phyloP scores from a whole-genome alignment of 92 coral and sea anemone genomes.

The Umimayanthus kanabou region DNA sequence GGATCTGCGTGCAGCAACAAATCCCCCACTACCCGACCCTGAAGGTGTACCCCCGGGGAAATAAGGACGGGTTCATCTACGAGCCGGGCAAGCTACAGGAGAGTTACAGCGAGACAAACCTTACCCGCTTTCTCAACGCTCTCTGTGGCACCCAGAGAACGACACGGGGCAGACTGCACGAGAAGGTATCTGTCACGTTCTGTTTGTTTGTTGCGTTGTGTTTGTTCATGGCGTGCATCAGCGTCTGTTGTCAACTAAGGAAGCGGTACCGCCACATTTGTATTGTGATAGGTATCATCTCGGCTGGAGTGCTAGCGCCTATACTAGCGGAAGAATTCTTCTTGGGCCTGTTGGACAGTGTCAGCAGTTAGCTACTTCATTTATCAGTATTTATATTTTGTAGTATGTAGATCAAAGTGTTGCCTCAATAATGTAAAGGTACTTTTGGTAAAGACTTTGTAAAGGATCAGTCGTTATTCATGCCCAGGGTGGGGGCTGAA shows the following conservation, averaged over 20 bases:
- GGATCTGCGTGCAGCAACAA: constrained; percentile 71
- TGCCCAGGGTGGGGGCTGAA: too few species aligned
- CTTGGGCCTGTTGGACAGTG: not conserved
- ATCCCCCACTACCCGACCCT: constrained; percentile 90
- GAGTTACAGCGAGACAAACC: constrained; percentile 83
- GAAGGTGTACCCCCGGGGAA: constrained; percentile 82
- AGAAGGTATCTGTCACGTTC: constrained; percentile 60
- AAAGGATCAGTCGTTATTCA: too few species aligned
- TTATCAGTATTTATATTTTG: not conserved
- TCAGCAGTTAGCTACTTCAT: not conserved
- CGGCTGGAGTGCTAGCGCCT: not conserved
- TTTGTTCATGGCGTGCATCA: not conserved
- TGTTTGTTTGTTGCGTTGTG: not conserved
- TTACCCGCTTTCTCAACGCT: constrained; percentile 86
- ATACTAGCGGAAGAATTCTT: constrained; percentile 11
- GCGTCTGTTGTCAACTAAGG: constrained; percentile 9
- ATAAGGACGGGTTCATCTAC: constrained; percentile 89
- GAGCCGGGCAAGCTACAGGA: constrained; percentile 91
- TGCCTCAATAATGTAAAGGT: too few species aligned
- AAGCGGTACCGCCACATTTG: not conserved
- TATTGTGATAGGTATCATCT: not conserved
- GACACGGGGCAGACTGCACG: constrained; percentile 75
- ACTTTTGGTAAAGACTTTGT: too few species aligned
- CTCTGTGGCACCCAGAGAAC: constrained; percentile 89
- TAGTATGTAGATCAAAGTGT: not conserved